Conservation (phyloP, 64 coral and sea anemone genomes). For the Porites lutea region DNA sequence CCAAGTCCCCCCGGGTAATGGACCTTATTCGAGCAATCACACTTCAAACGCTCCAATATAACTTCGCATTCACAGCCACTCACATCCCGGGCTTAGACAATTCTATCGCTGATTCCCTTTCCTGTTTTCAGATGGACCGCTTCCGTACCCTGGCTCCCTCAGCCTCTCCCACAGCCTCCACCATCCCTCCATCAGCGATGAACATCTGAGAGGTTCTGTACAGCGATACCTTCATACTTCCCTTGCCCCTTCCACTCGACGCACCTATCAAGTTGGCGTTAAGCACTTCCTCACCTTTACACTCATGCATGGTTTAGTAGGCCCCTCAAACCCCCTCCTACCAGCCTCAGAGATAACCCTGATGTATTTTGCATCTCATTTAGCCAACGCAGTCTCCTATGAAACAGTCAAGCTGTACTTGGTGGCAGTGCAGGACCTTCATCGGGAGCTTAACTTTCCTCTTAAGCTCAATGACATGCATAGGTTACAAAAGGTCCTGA, state of each 20-base stretch:
- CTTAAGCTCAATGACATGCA: neutral
- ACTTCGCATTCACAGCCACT: neutral
- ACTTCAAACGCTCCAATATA: neutral
- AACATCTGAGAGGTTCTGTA: neutral
- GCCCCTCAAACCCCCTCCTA: neutral
- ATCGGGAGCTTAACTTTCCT: too few relatives aligned
- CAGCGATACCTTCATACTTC: neutral
- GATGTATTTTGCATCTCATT: conserved; percentile 1
- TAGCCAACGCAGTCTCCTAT: neutral
- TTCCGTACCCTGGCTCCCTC: neutral
- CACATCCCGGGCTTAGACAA: neutral
- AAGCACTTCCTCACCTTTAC: neutral
- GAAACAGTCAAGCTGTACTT: conserved; percentile 17
- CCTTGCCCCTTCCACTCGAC: neutral
- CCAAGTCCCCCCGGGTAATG: conserved; percentile 6
- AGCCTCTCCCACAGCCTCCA: neutral
- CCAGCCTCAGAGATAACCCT: neutral
- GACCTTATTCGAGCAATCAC: conserved; percentile 1
- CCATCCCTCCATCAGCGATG: neutral
- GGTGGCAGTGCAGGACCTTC: neutral
- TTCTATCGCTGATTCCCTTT: conserved; percentile 9
- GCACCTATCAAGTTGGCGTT: neutral
- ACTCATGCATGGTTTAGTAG: neutral
- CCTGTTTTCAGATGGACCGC: conserved; percentile 23
- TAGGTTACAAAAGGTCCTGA: neutral